phyloP scores from a whole-genome alignment of 2,113 vertebrate genomes.

The Neopipo cinnamomea region DNA sequence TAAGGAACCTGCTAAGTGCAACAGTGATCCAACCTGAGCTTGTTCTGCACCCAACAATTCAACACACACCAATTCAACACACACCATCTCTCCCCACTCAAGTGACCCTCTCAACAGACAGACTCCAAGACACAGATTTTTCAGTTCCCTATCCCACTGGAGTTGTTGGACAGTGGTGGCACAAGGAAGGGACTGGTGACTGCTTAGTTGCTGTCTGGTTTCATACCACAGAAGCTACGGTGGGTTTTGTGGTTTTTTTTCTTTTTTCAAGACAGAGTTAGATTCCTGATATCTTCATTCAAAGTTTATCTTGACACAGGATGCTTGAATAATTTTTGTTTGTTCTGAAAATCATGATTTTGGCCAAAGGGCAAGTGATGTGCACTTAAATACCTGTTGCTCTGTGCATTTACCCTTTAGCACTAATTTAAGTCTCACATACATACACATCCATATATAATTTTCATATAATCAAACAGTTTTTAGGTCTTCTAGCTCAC shows the following conservation, averaged over 20 bases:
- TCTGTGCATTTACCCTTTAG: not conserved
- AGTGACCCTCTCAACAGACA: not conserved
- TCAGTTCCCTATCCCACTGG: fast-evolving
- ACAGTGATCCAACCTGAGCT: not conserved
- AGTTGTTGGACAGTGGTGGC: not conserved
- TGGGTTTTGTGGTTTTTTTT: not conserved
- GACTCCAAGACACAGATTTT: not conserved
- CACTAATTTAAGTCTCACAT: not conserved
- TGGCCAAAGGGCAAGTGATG: not conserved
- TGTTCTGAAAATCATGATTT: not conserved
- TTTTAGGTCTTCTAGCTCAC: not conserved
- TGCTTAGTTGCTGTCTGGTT: not conserved
- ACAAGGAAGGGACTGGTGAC: not conserved
- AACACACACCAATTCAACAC: not conserved
- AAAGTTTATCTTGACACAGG: not conserved
- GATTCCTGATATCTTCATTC: not conserved
- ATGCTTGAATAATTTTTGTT: not conserved
- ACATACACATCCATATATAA: not conserved
- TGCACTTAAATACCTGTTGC: not conserved
- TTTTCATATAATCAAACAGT: not conserved
- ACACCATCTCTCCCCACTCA: not conserved
- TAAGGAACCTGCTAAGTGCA: not conserved
- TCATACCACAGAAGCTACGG: not conserved
- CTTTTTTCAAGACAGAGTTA: not conserved
- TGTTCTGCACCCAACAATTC: not conserved